phyloP scores from a whole-genome alignment of 2,797 vertebrate species.

The Lepus oiostolus region DNA sequence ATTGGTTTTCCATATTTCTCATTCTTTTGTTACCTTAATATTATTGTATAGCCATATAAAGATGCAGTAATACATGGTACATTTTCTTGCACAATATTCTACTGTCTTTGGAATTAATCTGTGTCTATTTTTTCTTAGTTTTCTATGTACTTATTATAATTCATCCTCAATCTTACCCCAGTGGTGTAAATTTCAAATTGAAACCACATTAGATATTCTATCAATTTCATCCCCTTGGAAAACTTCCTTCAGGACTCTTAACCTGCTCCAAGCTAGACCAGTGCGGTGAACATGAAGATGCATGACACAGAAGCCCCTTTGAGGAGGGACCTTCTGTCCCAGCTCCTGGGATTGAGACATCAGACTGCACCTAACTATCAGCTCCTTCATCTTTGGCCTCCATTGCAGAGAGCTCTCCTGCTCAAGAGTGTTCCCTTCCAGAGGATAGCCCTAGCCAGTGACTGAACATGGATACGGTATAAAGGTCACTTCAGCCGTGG shows the following conservation, averaged over 20 bases:
- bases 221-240: neutral
- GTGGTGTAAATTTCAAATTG: neutral
- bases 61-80: neutral
- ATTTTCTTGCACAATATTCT: constrained; percentile 10
- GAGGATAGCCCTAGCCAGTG: neutral
- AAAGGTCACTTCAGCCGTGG: neutral
- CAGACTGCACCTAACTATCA: neutral
- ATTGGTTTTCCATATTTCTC: neutral
- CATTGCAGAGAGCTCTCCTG: neutral
- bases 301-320: neutral
- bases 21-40: neutral
- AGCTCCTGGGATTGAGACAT: neutral
- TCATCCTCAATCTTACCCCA: neutral
- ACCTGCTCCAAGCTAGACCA: neutral
- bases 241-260: neutral
- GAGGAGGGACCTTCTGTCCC: neutral
- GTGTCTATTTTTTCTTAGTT: constrained; percentile 36
- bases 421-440: neutral
- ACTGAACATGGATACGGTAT: neutral
- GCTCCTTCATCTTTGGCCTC: neutral
- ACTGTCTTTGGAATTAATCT: neutral
- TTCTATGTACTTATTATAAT: neutral
- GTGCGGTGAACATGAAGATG: neutral
- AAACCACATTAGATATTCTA: neutral
- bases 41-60: neutral